Evolutionary conservation across 2,113 vertebrate genomes (phyloP).

Genomic region (Ceyx melanurus): DNA sequence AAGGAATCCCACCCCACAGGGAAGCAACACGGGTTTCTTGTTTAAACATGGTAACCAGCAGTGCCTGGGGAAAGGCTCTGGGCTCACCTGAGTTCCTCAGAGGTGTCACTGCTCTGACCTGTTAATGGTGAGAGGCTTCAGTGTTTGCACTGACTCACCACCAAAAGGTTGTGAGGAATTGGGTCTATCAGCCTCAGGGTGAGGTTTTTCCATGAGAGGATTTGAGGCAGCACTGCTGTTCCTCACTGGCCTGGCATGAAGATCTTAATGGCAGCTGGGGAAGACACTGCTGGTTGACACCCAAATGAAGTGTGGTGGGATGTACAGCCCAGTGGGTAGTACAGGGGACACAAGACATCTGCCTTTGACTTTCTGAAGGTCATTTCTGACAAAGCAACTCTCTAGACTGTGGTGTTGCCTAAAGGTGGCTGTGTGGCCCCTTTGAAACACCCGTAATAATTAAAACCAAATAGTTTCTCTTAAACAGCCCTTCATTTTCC

Average conservation of each 20-base stretch:
- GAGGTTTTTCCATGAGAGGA: neutral
- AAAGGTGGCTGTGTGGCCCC: neutral
- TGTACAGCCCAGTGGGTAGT: neutral
- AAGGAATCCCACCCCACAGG: accelerated
- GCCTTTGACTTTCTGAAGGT: neutral
- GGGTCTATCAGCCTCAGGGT: neutral
- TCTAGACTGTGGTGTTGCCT: neutral
- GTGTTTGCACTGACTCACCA: neutral
- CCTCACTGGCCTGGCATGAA: neutral
- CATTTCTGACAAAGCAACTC: neutral
- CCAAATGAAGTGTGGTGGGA: neutral
- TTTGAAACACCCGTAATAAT: neutral
- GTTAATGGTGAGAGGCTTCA: accelerated
- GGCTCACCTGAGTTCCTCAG: accelerated
- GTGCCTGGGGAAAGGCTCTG: neutral
- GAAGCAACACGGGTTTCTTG: neutral
- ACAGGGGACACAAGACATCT: neutral
- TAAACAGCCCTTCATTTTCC: neutral
- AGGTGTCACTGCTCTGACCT: accelerated
- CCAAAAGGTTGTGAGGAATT: neutral
- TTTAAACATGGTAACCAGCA: neutral
- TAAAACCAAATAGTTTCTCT: neutral
- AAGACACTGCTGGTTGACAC: neutral
- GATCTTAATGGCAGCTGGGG: neutral
- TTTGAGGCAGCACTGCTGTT: neutral